Evolutionary conservation across 2,888 invertebrate species (phyloP).

Genomic region (Cybosia mesomella): DNA sequence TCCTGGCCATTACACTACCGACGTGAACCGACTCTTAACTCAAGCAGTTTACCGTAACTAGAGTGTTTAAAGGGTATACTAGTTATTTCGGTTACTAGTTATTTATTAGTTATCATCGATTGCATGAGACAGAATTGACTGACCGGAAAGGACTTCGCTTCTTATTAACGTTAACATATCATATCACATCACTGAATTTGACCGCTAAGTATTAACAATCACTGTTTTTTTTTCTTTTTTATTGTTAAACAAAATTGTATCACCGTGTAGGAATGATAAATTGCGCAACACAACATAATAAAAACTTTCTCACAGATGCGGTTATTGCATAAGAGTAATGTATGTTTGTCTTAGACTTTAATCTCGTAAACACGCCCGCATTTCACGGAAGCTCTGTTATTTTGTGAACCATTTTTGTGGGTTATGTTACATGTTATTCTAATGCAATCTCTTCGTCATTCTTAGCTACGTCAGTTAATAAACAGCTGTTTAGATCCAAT

Average conservation of each 20-base stretch:
- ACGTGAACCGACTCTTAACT: no score
- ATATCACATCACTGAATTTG: no score
- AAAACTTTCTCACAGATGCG: conserved; percentile 38
- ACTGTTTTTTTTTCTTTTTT: no score
- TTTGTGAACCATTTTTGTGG: conserved; percentile 35
- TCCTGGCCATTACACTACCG: no score
- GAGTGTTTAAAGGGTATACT: no score
- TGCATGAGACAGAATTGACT: no score
- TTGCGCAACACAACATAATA: conserved; percentile 24
- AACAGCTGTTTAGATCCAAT: not conserved
- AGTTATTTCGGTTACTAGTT: no score
- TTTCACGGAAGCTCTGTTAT: conserved; percentile 50
- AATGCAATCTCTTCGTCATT: conserved; percentile 2
- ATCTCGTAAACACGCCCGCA: conserved; percentile 43
- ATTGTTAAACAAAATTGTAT: not conserved
- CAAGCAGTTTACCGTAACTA: no score
- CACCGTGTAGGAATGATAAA: conserved; percentile 13
- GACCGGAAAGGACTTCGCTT: no score
- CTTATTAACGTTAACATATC: no score
- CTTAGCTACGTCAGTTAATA: conserved; percentile 5
- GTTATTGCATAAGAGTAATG: conserved; percentile 43
- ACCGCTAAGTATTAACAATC: not conserved
- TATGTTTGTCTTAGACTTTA: conserved; percentile 48
- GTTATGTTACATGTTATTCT: conserved; percentile 16
- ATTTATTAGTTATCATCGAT: no score